Conservation (phyloP, 1,140 invertebrate genomes). For the Helicoverpa armigera region DNA sequence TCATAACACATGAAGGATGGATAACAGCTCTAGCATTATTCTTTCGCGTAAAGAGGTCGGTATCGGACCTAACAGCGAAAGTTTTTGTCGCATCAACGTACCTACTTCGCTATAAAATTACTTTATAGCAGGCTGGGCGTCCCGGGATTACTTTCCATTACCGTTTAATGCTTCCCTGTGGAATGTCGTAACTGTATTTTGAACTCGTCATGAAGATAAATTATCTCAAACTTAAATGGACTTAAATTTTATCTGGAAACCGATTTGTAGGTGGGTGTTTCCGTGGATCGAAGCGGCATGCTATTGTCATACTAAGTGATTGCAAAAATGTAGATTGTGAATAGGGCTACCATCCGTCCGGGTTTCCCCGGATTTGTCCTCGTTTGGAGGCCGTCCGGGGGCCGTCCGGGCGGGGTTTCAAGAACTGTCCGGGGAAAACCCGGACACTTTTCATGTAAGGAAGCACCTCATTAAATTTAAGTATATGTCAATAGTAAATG, state of each 20-base stretch:
- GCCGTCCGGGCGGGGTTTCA: too few relatives aligned
- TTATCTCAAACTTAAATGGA: conserved; percentile 30
- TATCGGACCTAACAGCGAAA: conserved; percentile 7
- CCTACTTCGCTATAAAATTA: conserved; percentile 38
- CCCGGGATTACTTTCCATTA: conserved; percentile 34
- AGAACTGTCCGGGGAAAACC: too few relatives aligned
- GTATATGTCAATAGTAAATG: too few relatives aligned
- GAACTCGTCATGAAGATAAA: conserved; percentile 33
- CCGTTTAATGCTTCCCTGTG: conserved; percentile 14
- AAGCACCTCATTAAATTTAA: too few relatives aligned
- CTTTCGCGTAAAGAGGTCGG: neutral
- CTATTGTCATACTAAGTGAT: conserved; percentile 6
- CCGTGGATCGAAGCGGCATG: neutral
- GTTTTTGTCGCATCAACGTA: conserved; percentile 7
- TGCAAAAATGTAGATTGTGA: neutral
- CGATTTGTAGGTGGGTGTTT: neutral
- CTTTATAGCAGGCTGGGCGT: conserved; percentile 6
- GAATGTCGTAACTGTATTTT: conserved; percentile 33
- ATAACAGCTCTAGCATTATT: neutral
- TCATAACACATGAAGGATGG: conserved; percentile 40
- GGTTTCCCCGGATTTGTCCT: too few relatives aligned
- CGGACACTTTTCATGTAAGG: too few relatives aligned
- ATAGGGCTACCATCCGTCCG: too few relatives aligned
- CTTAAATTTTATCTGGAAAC: conserved; percentile 4
- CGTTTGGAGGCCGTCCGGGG: too few relatives aligned